Conservation (phyloP, 1,140 invertebrate species). For the Scaptomyza montana region DNA sequence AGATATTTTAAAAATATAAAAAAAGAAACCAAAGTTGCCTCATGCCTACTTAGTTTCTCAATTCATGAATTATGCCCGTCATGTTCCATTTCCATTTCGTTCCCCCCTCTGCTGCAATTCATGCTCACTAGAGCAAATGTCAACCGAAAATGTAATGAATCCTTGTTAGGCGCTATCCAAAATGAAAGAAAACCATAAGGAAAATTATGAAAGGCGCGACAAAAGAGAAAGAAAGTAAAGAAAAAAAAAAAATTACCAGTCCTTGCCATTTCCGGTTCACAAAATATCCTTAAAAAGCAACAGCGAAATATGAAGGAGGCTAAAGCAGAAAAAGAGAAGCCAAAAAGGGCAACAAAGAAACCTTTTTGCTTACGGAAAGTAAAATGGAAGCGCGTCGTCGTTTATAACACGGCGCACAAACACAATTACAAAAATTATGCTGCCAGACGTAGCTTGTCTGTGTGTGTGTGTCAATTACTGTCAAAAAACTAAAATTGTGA, state of each 20-base stretch:
- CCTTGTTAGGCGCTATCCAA: conserved; percentile 13
- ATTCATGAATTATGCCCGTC: conserved; percentile 24
- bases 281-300: conserved; percentile 18
- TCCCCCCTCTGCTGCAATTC: conserved; percentile 3
- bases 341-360: conserved; percentile 20
- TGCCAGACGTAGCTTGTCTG: conserved; percentile 42
- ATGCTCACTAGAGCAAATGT: conserved; percentile 29
- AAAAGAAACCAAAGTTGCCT: conserved; percentile 7
- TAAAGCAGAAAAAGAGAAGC: neutral
- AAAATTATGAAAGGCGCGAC: conserved; percentile 29
- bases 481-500: conserved; percentile 53
- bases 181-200: conserved; percentile 4
- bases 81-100: conserved; percentile 13
- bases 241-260: conserved; percentile 19
- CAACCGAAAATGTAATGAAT: conserved; percentile 30
- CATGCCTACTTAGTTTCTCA: neutral
- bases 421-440: conserved; percentile 76
- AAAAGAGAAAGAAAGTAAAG: conserved; percentile 13
- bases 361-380: conserved; percentile 33
- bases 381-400: conserved; percentile 51
- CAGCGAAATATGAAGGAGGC: neutral
- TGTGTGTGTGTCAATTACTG: conserved; percentile 33
- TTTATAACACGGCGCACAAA: conserved; percentile 64
- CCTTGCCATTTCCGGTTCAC: conserved; percentile 31
- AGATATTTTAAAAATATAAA: neutral